Evolutionary conservation across 2,113 vertebrate genomes (phyloP).

Genomic region (Corvus cornix): DNA sequence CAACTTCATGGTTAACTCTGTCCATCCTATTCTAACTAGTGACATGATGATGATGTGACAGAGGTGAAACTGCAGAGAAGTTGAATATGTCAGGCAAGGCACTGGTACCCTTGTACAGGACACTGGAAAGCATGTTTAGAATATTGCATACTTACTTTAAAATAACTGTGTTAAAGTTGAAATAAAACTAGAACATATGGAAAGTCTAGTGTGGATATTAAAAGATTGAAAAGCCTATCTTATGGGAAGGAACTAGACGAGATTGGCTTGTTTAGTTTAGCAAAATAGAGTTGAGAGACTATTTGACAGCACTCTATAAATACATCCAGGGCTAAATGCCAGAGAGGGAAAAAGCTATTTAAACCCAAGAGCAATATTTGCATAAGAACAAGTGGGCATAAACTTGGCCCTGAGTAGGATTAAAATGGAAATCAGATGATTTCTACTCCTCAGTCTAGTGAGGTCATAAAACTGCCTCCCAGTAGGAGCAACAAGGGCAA

Average conservation of each 20-base stretch:
- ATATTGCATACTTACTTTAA: background rate
- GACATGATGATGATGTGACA: background rate
- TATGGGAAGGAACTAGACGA: slow-evolving; percentile 43
- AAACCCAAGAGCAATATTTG: slow-evolving; percentile 65
- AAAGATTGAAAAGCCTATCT: slow-evolving; percentile 43
- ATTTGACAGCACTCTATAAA: slow-evolving; percentile 58
- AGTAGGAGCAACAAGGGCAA: background rate
- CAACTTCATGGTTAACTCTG: background rate
- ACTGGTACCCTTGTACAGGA: background rate
- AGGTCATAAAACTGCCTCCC: background rate
- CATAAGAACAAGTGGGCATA: slow-evolving; percentile 55
- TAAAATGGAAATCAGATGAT: background rate
- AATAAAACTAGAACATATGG: background rate
- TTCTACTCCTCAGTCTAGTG: background rate
- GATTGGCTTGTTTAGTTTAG: slow-evolving; percentile 59
- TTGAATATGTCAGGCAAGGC: background rate
- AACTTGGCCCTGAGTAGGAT: slow-evolving; percentile 29
- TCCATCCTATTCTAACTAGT: background rate
- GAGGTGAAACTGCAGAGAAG: background rate
- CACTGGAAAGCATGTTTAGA: background rate
- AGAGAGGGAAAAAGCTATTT: slow-evolving; percentile 44
- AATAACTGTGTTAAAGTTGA: background rate
- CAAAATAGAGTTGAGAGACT: slow-evolving; percentile 18
- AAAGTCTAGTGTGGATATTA: slow-evolving; percentile 15
- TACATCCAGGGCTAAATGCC: slow-evolving; percentile 45